Percentiles rank a stretch among this genome's conserved stretches.
These are phyloP conservation scores for Dermatemys mawii DNA, from an alignment of 2,113 vertebrate genomes.

Conservation along the genomic window DNA sequence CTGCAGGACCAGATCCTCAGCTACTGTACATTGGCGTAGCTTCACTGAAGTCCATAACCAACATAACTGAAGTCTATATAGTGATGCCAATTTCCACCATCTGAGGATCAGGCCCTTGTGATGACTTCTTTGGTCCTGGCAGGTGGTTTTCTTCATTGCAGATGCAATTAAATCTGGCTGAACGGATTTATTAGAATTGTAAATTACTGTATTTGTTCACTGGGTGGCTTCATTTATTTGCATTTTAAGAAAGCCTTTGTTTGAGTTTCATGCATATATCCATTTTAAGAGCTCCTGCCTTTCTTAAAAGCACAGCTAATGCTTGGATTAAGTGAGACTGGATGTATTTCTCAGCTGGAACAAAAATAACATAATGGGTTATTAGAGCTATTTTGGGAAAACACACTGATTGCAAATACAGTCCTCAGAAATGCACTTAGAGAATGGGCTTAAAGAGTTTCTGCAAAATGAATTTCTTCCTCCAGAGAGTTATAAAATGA, in stretches of 20 bases:
- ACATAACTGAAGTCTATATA: not conserved
- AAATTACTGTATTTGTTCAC: not conserved
- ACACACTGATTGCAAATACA: not conserved
- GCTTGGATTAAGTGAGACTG: not conserved
- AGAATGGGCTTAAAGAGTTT: not conserved
- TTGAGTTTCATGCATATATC: not conserved
- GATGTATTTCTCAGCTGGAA: not conserved
- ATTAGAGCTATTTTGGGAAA: not conserved
- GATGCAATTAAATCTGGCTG: not conserved
- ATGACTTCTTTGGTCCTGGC: not conserved
- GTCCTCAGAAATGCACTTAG: not conserved
- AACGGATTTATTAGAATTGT: not conserved
- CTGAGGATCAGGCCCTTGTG: not conserved
- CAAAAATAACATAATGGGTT: not conserved
- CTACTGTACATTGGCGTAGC: not conserved
- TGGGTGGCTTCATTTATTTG: constrained; percentile 25
- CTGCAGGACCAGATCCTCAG: not conserved
- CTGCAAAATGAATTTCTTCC: not conserved
- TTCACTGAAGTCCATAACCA: not conserved
- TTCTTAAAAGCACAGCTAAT: not conserved
- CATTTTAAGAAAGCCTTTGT: not conserved
- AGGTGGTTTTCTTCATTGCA: not conserved
- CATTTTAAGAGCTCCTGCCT: not conserved
- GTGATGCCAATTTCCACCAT: not conserved
- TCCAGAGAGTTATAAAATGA: not conserved